phyloP scores from a whole-genome alignment of 2,797 vertebrate species.

The Poeciliopsis presidionis region DNA sequence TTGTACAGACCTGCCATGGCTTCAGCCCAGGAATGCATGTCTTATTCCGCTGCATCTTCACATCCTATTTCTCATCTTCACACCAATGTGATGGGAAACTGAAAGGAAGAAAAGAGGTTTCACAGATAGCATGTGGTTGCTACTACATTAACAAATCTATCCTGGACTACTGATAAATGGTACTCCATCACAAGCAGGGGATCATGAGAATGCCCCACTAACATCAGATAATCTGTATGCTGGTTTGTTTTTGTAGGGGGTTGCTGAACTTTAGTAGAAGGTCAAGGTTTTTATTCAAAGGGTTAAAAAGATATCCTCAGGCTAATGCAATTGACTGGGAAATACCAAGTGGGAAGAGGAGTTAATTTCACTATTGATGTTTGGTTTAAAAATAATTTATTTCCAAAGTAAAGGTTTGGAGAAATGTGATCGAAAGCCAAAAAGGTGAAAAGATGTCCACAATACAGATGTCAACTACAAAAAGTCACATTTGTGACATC shows the following conservation, averaged over 20 bases:
- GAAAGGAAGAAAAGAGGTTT: constrained; percentile 6
- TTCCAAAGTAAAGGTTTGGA: neutral
- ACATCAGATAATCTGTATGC: constrained; percentile 43
- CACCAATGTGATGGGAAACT: constrained; percentile 40
- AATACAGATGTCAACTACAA: neutral
- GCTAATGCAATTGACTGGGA: constrained; percentile 62
- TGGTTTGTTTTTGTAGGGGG: constrained; percentile 64
- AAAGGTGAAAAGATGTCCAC: neutral
- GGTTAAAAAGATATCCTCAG: constrained; percentile 65
- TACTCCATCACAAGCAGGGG: constrained; percentile 26
- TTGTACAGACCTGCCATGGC: constrained; percentile 68
- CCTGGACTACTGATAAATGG: constrained; percentile 50
- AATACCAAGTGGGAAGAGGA: constrained; percentile 1
- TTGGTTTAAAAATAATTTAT: neutral
- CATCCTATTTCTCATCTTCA: constrained; percentile 46
- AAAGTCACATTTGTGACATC: neutral
- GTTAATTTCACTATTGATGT: constrained; percentile 16
- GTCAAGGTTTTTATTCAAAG: constrained; percentile 42
- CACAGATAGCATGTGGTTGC: constrained; percentile 45
- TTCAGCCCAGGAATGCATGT: constrained; percentile 74
- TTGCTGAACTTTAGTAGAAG: constrained; percentile 44
- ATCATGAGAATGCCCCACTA: constrained; percentile 60
- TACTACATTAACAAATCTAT: constrained; percentile 21
- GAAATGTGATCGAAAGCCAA: neutral
- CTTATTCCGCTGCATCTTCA: constrained; percentile 59